A percentile compares a stretch with the other conserved stretches of the same genome.
phyloP scores from a whole-genome alignment of 2,113 vertebrate genomes.

The Bothrops jararaca region DNA sequence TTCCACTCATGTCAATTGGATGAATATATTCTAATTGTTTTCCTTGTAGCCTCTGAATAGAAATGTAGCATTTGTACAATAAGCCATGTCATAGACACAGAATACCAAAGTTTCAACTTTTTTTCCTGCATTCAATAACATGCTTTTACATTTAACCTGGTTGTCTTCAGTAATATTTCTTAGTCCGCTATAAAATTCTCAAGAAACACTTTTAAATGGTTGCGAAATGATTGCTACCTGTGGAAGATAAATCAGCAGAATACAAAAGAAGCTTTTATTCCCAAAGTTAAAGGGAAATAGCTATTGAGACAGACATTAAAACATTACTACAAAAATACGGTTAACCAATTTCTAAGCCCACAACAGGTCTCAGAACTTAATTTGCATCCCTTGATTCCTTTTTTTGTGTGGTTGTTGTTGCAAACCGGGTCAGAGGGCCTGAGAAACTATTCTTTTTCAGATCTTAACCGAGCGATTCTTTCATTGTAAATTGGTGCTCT shows the following conservation, averaged over 20 bases:
- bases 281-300: constrained; percentile 52
- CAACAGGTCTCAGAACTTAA: constrained; percentile 77
- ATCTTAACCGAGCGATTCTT: constrained; percentile 83
- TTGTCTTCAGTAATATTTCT: constrained; percentile 24
- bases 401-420: constrained; percentile 68
- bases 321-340: constrained; percentile 72
- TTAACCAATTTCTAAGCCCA: constrained; percentile 74
- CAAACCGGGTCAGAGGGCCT: constrained; percentile 83
- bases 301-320: constrained; percentile 70
- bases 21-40: constrained; percentile 51
- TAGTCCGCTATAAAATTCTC: constrained; percentile 25
- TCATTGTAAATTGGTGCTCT: constrained; percentile 82
- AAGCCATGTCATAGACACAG: neutral
- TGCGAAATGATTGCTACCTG: constrained; percentile 62
- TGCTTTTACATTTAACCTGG: constrained; percentile 32
- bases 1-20: constrained; percentile 32
- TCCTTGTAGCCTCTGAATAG: constrained; percentile 54
- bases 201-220: constrained; percentile 38
- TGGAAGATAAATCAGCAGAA: constrained; percentile 59
- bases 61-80: constrained; percentile 33
- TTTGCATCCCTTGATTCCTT: constrained; percentile 79
- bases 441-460: constrained; percentile 84
- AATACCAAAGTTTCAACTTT: constrained; percentile 9
- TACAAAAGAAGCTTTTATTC: constrained; percentile 51
- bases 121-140: constrained; percentile 7